Conservation (phyloP, 2,113 vertebrate species). For the Nansenia antarctica region DNA sequence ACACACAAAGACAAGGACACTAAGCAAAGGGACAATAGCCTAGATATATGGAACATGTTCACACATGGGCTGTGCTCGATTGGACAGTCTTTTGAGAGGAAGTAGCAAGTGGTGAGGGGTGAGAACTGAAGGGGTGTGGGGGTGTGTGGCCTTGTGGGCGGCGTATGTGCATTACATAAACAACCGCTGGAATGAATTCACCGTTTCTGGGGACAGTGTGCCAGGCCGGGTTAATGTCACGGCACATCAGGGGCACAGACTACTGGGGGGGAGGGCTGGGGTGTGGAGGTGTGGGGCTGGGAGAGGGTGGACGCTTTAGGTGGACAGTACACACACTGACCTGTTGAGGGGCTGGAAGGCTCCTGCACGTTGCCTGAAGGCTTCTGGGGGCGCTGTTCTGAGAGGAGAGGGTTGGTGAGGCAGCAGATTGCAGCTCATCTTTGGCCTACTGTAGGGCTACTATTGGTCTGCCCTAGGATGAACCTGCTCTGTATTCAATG, state of each 20-base stretch:
- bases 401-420: slow-evolving; percentile 25
- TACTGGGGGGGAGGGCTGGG: not conserved
- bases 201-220: slow-evolving; percentile 43
- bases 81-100: slow-evolving; percentile 37
- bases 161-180: slow-evolving; percentile 51
- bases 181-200: slow-evolving; percentile 22
- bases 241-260: not conserved
- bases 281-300: not conserved
- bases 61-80: slow-evolving; percentile 20
- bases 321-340: slow-evolving; percentile 49
- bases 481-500: not conserved
- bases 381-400: slow-evolving; percentile 73
- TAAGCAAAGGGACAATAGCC: not conserved
- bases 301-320: not conserved
- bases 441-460: not conserved
- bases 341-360: slow-evolving; percentile 78
- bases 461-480: not conserved
- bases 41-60: slow-evolving; percentile 15
- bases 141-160: slow-evolving; percentile 53
- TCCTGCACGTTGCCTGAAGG: slow-evolving; percentile 73
- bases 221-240: slow-evolving; percentile 20
- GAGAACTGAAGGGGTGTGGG: slow-evolving; percentile 49
- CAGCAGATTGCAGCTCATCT: not conserved
- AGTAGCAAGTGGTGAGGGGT: slow-evolving; percentile 18
- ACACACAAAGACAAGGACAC: not conserved